A percentile compares a stretch with the other conserved stretches of the same genome.
Conservation (phyloP, 2,113 vertebrate genomes). For the Microtus pennsylvanicus region DNA sequence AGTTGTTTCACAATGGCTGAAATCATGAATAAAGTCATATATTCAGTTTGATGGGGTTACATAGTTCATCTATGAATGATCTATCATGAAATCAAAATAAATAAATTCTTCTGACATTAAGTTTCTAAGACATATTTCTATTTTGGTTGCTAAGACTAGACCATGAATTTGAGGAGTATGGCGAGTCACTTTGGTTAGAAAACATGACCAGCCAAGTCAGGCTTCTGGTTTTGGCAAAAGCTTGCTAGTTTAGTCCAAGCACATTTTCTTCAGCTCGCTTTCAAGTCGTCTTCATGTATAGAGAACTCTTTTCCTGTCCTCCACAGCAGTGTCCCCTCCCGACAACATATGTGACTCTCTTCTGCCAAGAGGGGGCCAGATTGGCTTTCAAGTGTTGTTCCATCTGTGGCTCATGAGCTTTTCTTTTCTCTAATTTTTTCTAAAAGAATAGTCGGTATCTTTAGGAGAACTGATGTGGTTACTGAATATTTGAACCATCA, state of each 20-base stretch:
- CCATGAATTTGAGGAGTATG: not conserved
- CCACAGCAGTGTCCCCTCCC: conserved; percentile 83
- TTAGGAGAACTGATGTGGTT: conserved; percentile 45
- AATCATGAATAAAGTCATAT: not conserved
- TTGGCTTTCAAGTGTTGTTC: conserved; percentile 80
- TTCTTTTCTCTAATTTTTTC: conserved; percentile 75
- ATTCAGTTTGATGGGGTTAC: not conserved
- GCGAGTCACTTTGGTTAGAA: conserved; percentile 50
- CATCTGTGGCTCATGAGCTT: conserved; percentile 82
- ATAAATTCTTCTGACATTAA: not conserved
- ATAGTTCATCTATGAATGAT: not conserved
- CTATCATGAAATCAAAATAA: not conserved
- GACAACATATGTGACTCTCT: conserved; percentile 85
- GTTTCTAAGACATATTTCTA: not conserved
- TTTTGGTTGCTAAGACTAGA: conserved; percentile 42
- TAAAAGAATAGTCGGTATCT: conserved; percentile 59
- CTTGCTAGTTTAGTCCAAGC: conserved; percentile 19
- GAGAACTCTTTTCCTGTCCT: conserved; percentile 86
- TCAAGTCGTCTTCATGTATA: conserved; percentile 81
- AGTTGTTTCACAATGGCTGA: not conserved
- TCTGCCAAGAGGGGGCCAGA: conserved; percentile 84
- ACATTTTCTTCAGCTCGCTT: conserved; percentile 70
- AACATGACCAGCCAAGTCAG: not conserved
- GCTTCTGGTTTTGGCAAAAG: conserved; percentile 66
- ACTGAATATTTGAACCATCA: conserved; percentile 52